Base-by-base conservation (phyloP, 1,140 invertebrate species). In the Linepithema humile region DNA sequence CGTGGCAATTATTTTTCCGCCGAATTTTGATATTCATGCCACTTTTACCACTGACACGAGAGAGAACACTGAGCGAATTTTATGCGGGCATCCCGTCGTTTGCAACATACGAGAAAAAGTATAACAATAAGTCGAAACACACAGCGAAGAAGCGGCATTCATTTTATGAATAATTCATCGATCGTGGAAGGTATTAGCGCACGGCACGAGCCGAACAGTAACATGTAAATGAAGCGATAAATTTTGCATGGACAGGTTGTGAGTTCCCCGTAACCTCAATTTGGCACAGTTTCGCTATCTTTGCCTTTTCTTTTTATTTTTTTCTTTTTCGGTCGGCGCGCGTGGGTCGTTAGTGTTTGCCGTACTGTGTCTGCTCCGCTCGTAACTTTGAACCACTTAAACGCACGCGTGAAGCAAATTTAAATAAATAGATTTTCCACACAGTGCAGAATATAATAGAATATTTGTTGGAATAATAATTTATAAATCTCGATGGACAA, bases 181-280 rank as follows among this genome's bases (percentile, higher is more conserved):
- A 86, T 87, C 83, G 89, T 65, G 88, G 89, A 78, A 88, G 85
- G 84, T 90, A 90, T 90, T 90, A 90, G 82, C 64, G 50, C 84
- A 43, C 85, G 80, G 87, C 87, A 89, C 87, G 85, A 89, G 85
- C 88, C 83, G 78, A 83, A 84, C 88, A 77, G 87, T 85, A 90
- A 90, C 83, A 90, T 90, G 89, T 89, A 90, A 90, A 90, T 90
- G 88, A 89, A 90, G 86, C 85, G 84, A 89, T 89, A 90, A 88
- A 90, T 90, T 85, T 86, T 86, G 82, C 88, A 90, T 90, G 85
- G 89, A 88, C 88, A 88, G 82, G 38, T 69, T 87, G 72, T 59
- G 80, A 87, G 53, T 84, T 53, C 62, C 73, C 72, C 73, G 75
- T 87, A 90, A 88, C 89, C 82, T 65, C 86, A 90, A 88, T 90